Percentiles rank a stretch among this genome's conserved stretches.
Conservation (phyloP, 1,140 invertebrate species). For the Aethina tumida region DNA sequence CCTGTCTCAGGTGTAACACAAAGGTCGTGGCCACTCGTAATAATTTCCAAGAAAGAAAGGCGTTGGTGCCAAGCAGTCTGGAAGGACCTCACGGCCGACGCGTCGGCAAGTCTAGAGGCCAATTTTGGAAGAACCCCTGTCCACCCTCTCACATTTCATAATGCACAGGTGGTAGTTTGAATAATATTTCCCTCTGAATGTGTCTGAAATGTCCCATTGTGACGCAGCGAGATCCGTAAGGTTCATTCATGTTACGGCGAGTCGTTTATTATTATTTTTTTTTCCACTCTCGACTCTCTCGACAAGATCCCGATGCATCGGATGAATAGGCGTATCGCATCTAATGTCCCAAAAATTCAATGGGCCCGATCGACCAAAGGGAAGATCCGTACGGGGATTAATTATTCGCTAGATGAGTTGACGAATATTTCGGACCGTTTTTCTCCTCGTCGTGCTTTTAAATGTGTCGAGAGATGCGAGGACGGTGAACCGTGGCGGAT, state of each 20-base stretch:
- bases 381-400: slow-evolving; percentile 4
- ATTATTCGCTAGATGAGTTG: slow-evolving; percentile 7
- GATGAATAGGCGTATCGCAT: slow-evolving; percentile 7
- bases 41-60: too few species aligned
- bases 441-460: too few species aligned
- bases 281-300: too few species aligned
- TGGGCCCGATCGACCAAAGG: slow-evolving; percentile 4
- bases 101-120: slow-evolving; percentile 2
- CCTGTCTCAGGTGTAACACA: too few species aligned
- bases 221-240: slow-evolving; percentile 9
- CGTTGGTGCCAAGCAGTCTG: slow-evolving; percentile 9
- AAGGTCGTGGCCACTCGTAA: too few species aligned
- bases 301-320: too few species aligned
- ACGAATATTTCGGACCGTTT: slow-evolving; percentile 5
- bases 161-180: slow-evolving; percentile 10
- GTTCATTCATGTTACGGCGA: slow-evolving; percentile 13
- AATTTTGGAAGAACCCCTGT: slow-evolving; percentile 7
- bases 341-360: slow-evolving; percentile 6
- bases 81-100: slow-evolving; percentile 9
- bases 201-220: slow-evolving; percentile 8
- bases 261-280: slow-evolving; percentile 13
- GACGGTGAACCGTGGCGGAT: too few species aligned
- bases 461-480: too few species aligned
- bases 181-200: slow-evolving; percentile 7
- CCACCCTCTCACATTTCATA: slow-evolving; percentile 6